Base-by-base conservation (phyloP, 1,140 invertebrate genomes). In the Zophobas morio region DNA sequence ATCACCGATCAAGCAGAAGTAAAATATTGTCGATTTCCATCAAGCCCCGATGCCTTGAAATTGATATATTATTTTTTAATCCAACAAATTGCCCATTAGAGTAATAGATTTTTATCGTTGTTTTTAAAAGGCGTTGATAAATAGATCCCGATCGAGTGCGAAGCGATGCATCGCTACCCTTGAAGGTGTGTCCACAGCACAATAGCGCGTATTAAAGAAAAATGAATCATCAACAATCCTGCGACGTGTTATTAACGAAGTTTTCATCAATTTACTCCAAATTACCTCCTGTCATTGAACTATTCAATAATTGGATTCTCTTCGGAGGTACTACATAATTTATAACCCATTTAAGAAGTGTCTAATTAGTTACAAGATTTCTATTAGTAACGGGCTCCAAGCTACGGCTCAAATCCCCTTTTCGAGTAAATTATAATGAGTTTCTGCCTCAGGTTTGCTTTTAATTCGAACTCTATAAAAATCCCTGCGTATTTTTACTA, bases 61-160 rank as follows among this genome's bases (percentile, higher is more conserved):
- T 32, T 66, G 60, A 66, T 66, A 66, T 73, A 73, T 73, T 73
- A 73, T 73, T 73, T 73, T 73, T 73, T 73, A 73, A 73, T 73
- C 54, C 39, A 39, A 5, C 42, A 73, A 73, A 73, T 73, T 73
- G 71, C 20, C 70, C 71, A 73, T 73, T 73, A 73, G 51, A 73
- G 35, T 73, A 37, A 73, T 73, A 54, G 40, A 36, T 73, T 53
- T 54, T 54, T 36, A 46, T 72, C 46, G 8, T 51, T 54, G 32
- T 73, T 73, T 54, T 54, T 32, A 70, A 73, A 39, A 3, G 4
- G 36, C 36, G 37, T 20, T 56, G 54, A 56, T 73, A 42, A 56
- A 54, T 73, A 8, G 36, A 73, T 72, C 33, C 34, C 36, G 39
- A 54, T 47, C 35, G 20, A 51, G 20, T 20, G 49, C 20, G 20